phyloP scores from a whole-genome alignment of 2,797 vertebrate species.

The Heteromormyrus szaboi region DNA sequence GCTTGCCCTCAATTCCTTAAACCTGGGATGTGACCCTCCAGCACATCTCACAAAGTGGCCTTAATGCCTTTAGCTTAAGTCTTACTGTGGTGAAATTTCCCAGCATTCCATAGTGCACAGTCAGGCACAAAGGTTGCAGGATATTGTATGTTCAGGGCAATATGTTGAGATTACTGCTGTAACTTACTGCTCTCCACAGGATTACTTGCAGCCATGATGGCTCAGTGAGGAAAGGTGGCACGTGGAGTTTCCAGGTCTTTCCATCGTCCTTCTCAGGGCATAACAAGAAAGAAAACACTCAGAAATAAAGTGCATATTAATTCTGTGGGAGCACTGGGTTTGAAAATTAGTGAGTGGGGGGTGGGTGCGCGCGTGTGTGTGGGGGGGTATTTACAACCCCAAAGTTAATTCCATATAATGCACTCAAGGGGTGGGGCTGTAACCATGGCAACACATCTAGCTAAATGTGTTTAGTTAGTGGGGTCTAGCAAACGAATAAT shows the following conservation, averaged over 20 bases:
- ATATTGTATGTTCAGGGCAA: background rate
- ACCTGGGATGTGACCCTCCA: slow-evolving; percentile 28
- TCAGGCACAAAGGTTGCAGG: background rate
- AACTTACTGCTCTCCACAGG: background rate
- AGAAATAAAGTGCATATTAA: slow-evolving; percentile 50
- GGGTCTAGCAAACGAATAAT: slow-evolving; percentile 87
- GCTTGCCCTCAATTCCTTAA: slow-evolving; percentile 20
- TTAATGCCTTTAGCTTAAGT: slow-evolving; percentile 9
- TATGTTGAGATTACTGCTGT: background rate
- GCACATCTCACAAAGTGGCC: background rate
- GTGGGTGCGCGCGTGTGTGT: background rate
- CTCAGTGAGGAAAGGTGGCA: background rate
- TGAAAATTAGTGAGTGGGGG: slow-evolving; percentile 29
- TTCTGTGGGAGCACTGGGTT: slow-evolving; percentile 58
- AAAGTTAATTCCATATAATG: slow-evolving; percentile 52
- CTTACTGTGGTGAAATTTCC: background rate
- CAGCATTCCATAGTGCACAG: background rate
- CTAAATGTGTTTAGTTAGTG: slow-evolving; percentile 80
- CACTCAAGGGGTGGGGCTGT: slow-evolving; percentile 51
- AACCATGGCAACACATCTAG: slow-evolving; percentile 60
- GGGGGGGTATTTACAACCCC: slow-evolving; percentile 16
- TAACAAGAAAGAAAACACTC: background rate
- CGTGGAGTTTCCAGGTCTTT: background rate
- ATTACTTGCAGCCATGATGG: background rate
- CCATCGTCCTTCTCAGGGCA: background rate